Evolutionary conservation across 1,140 invertebrate species (phyloP), one percentile per base, ranked within the genome.

Genomic region (Muscidifurax raptorellus): DNA sequence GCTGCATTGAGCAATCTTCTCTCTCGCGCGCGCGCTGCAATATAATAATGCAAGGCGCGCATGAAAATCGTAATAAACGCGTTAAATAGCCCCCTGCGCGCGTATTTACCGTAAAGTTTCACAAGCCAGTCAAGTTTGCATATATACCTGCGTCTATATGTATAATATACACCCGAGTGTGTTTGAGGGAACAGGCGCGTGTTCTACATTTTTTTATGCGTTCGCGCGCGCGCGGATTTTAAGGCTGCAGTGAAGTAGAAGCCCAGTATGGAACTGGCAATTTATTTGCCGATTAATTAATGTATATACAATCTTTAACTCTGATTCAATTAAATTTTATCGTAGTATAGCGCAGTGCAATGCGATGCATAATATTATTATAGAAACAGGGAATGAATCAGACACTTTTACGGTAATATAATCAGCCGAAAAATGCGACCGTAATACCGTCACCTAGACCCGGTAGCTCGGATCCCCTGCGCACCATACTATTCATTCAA

Each of bases 41-140:
- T 74, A 81, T 75, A 75, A 78, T 79, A 78, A 72, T 59, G 44
- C 77, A 71, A 80, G 22, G 25, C 72, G 36, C 44, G 32, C 83
- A 67, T 47, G 71, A 80, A 76, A 80, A 80, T 80, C 71, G 52
- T 76, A 84, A 75, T 75, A 76, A 84, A 76, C 30, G 44, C 25
- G 79, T 76, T 75, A 80, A 74, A 84, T 64, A 44, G n/a, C 2
- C n/a, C 82, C 32, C 40, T 30, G 64, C 69, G 71, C 36, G 30
- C 12, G 27, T 69, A 30, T 69, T 69, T 76, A 80, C 52, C 36
- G 59, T 66, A 44, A 80, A 13, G 32, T 80, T 85, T 80, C 76
- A 74, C 77, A 80, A 80, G 67, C 66, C n/a, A 27, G 1, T 1
- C 15, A n/a, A n/a, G 6, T 59, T 40, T 25, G 44, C 44, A 18